phyloP scores from a whole-genome alignment of 2,113 vertebrate genomes.

The Polypterus senegalus region DNA sequence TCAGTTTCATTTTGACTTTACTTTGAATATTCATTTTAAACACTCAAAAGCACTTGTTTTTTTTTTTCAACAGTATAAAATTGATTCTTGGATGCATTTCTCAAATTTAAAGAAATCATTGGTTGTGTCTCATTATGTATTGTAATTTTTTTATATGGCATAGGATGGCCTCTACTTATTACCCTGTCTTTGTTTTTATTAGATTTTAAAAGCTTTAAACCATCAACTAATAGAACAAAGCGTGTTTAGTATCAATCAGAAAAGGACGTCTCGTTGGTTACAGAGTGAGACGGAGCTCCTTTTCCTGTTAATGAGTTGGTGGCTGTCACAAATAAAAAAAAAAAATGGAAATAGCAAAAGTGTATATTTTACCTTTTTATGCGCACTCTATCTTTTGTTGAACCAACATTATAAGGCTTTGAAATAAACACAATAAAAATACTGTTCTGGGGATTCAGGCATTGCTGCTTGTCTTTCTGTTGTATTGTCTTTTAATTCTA shows the following conservation, averaged over 20 bases:
- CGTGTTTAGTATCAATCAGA: background rate
- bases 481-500: too few species aligned
- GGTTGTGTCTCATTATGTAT: too few species aligned
- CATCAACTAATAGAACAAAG: background rate
- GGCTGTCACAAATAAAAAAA: background rate
- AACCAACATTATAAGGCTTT: background rate
- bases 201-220: background rate
- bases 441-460: background rate
- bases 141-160: too few species aligned
- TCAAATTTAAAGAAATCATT: too few species aligned
- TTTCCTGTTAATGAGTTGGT: background rate
- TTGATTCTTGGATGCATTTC: too few species aligned
- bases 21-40: too few species aligned
- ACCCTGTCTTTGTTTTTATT: background rate
- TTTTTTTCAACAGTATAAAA: too few species aligned
- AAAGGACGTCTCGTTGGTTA: background rate
- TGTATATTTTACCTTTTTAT: background rate
- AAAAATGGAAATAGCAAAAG: background rate
- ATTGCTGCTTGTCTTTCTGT: too few species aligned
- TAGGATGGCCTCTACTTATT: too few species aligned
- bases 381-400: background rate
- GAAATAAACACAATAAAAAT: background rate
- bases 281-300: background rate
- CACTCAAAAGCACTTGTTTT: too few species aligned
- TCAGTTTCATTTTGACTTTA: too few species aligned